Evolutionary conservation across 2,113 vertebrate genomes (phyloP).

Genomic region (Myanophis thanlyinensis): DNA sequence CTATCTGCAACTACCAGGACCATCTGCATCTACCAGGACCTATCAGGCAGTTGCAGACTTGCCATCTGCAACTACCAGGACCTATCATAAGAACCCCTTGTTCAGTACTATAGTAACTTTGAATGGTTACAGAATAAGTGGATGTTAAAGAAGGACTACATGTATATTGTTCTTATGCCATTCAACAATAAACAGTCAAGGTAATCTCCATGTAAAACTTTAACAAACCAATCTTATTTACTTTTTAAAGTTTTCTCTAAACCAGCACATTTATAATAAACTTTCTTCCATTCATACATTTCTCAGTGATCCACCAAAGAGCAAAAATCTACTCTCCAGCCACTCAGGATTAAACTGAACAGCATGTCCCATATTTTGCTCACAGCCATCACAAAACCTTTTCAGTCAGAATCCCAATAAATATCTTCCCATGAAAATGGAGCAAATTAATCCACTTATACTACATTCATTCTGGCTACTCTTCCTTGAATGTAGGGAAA

Average conservation of each 20-base stretch:
- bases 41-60: too few species aligned
- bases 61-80: neutral
- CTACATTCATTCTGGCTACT: neutral
- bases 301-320: neutral
- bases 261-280: neutral
- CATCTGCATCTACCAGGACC: neutral
- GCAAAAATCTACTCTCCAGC: neutral
- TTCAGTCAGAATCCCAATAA: neutral
- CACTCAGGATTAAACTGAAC: neutral
- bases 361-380: neutral
- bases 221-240: neutral
- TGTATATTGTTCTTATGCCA: neutral
- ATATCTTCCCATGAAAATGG: neutral
- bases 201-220: neutral
- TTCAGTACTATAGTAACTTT: neutral
- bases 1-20: neutral
- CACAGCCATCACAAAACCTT: neutral
- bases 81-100: neutral
- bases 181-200: neutral
- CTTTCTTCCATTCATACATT: neutral
- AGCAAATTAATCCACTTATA: neutral
- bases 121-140: neutral
- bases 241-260: neutral
- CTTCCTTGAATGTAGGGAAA: neutral
- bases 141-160: neutral